Percentiles rank a stretch among this genome's conserved stretches.
Evolutionary conservation across 2,888 invertebrate species (phyloP).

Genomic region (Caenorhabditis becei): DNA sequence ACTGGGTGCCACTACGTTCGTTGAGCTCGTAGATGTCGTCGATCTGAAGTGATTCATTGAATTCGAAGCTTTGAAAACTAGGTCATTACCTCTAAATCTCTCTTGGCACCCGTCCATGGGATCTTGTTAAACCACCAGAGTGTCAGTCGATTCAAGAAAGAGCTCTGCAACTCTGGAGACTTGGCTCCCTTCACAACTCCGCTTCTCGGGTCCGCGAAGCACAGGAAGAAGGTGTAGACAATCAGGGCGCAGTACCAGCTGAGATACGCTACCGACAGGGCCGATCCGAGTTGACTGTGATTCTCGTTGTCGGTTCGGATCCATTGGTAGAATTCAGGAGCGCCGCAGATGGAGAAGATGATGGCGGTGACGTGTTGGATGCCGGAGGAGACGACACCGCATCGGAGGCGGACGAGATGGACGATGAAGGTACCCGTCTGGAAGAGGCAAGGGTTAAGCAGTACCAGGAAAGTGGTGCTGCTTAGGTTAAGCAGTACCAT

Average conservation of each 20-base stretch:
- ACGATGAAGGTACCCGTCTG: slow-evolving; percentile 82
- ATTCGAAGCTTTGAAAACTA: neutral
- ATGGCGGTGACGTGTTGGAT: slow-evolving; percentile 94
- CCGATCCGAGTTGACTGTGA: slow-evolving; percentile 1
- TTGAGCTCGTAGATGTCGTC: slow-evolving; percentile 77
- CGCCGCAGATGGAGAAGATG: slow-evolving; percentile 87
- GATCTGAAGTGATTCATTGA: slow-evolving; percentile 29
- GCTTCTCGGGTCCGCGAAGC: slow-evolving; percentile 74
- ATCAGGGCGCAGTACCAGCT: slow-evolving; percentile 69
- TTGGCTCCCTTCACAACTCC: slow-evolving; percentile 39
- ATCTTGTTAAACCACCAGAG: slow-evolving; percentile 79
- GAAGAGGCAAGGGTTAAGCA: slow-evolving; percentile 18
- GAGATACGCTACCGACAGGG: slow-evolving; percentile 66
- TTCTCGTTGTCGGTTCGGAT: slow-evolving; percentile 58
- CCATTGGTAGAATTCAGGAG: slow-evolving; percentile 82
- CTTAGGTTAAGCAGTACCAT: no score
- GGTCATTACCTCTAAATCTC: slow-evolving; percentile 74
- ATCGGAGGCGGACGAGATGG: slow-evolving; percentile 88
- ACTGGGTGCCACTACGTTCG: slow-evolving; percentile 67
- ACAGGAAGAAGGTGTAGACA: slow-evolving; percentile 68
- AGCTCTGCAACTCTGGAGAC: slow-evolving; percentile 73
- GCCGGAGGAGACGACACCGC: slow-evolving; percentile 93
- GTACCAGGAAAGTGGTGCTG: no score
- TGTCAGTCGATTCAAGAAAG: slow-evolving; percentile 74
- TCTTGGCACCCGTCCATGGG: slow-evolving; percentile 71